Evolutionary conservation across 1,140 invertebrate genomes (phyloP).

Genomic region (Cherax quadricarinatus): DNA sequence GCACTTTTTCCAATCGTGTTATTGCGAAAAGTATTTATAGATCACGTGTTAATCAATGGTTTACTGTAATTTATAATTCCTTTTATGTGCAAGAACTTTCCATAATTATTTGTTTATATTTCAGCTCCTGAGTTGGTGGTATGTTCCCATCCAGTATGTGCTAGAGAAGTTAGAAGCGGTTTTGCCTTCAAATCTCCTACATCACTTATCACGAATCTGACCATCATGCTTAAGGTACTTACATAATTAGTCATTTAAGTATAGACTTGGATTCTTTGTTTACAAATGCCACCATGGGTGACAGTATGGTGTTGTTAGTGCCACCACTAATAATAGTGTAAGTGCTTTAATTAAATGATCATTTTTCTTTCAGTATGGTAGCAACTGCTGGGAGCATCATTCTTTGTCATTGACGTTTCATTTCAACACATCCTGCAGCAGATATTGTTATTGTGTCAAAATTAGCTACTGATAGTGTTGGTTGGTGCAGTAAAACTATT

Average conservation of each 20-base stretch:
- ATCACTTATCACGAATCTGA: conserved; percentile 90
- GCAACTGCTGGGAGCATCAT: neutral
- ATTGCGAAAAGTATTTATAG: no score
- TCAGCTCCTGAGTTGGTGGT: conserved; percentile 88
- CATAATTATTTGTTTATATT: neutral
- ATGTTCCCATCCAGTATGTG: conserved; percentile 88
- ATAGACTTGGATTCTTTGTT: neutral
- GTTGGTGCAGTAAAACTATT: neutral
- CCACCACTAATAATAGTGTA: no score
- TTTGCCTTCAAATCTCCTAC: conserved; percentile 88
- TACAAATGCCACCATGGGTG: neutral
- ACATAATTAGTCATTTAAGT: neutral
- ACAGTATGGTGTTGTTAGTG: no score
- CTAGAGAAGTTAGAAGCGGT: conserved; percentile 90
- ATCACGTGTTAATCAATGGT: no score
- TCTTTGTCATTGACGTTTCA: neutral
- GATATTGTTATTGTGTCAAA: neutral
- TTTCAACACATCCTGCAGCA: neutral
- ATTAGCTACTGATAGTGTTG: conserved; percentile 7
- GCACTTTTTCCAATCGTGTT: no score
- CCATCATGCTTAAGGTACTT: conserved; percentile 40
- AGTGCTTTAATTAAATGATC: neutral
- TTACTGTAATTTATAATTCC: no score
- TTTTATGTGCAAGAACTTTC: no score
- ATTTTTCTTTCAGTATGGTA: neutral